Percentiles rank a stretch among this genome's conserved stretches.
Evolutionary conservation across 2,113 vertebrate species (phyloP).

Genomic region (Pseudolaguvia tuberculata): DNA sequence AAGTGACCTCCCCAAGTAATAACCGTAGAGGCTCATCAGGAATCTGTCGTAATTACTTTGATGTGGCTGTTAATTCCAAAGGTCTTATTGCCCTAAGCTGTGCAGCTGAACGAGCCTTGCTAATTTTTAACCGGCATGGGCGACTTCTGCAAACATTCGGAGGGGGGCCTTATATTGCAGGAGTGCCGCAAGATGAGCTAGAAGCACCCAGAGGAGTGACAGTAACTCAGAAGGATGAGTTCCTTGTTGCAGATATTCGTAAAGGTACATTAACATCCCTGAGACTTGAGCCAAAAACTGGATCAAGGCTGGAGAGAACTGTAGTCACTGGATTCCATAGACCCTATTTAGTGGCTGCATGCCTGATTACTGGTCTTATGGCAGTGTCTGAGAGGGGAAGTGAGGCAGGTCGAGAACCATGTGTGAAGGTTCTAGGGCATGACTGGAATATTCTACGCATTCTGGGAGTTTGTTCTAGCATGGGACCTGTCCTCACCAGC

Average conservation of each 20-base stretch:
- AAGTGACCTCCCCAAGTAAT: conserved; percentile 58
- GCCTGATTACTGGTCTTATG: conserved; percentile 62
- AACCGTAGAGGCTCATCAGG: conserved; percentile 48
- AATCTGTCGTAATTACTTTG: conserved; percentile 69
- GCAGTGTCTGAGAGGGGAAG: conserved; percentile 72
- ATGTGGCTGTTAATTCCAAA: conserved; percentile 70
- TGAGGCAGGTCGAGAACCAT: conserved; percentile 63
- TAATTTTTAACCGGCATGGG: conserved; percentile 70
- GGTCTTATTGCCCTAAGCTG: conserved; percentile 73
- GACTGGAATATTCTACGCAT: conserved; percentile 69
- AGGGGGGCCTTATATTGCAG: conserved; percentile 51
- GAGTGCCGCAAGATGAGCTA: conserved; percentile 59
- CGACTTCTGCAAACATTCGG: conserved; percentile 71
- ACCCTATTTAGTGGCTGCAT: conserved; percentile 70
- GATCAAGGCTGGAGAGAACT: conserved; percentile 62
- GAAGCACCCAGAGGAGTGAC: conserved; percentile 52
- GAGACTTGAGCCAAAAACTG: conserved; percentile 64
- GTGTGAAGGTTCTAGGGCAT: conserved; percentile 72
- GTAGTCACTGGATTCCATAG: conserved; percentile 71
- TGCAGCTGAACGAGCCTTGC: conserved; percentile 64
- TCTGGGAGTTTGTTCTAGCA: conserved; percentile 64
- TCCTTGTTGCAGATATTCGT: conserved; percentile 72
- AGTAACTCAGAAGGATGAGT: conserved; percentile 50
- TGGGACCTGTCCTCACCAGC: conserved; percentile 66
- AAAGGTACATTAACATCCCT: conserved; percentile 67